A percentile compares a stretch with the other conserved stretches of the same genome.
These are phyloP conservation scores for Eutolmus rufibarbis DNA, from an alignment of 2,888 invertebrate species.

Conservation along the genomic window DNA sequence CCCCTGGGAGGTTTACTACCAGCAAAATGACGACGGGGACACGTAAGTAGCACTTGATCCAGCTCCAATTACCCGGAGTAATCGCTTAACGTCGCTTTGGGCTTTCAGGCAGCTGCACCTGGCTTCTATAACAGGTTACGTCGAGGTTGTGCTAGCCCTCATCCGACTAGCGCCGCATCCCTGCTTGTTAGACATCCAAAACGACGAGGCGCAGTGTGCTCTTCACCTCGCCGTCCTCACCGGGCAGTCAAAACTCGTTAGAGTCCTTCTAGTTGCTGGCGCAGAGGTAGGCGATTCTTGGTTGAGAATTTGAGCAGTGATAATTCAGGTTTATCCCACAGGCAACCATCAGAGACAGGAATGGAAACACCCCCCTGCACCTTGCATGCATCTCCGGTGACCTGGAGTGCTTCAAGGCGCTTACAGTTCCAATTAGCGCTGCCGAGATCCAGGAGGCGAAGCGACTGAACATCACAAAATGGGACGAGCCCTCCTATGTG, in stretches of 20 bases:
- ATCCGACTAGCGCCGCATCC: constrained; percentile 81
- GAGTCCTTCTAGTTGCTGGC: constrained; percentile 82
- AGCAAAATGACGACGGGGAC: constrained; percentile 85
- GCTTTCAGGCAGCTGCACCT: constrained; percentile 79
- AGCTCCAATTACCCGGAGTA: not conserved
- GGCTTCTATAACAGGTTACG: constrained; percentile 79
- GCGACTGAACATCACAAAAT: constrained; percentile 61
- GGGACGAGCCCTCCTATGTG: constrained; percentile 56
- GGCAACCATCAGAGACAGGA: constrained; percentile 71
- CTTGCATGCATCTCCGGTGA: constrained; percentile 78
- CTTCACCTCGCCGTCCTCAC: constrained; percentile 87
- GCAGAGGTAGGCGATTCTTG: constrained; percentile 62
- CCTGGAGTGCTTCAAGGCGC: constrained; percentile 73
- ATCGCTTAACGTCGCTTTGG: not conserved
- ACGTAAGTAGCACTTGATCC: constrained; percentile 72
- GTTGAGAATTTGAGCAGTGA: not conserved
- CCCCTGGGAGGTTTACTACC: constrained; percentile 73
- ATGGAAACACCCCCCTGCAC: constrained; percentile 88
- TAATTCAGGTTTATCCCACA: constrained; percentile 51
- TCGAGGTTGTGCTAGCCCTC: constrained; percentile 76
- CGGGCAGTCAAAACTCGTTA: constrained; percentile 74
- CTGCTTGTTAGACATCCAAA: constrained; percentile 78
- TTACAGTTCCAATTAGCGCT: constrained; percentile 72
- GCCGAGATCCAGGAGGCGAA: constrained; percentile 62
- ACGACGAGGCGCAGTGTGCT: constrained; percentile 81